phyloP scores from a whole-genome alignment of 1,140 invertebrate genomes.

The Drosophila biarmipes region DNA sequence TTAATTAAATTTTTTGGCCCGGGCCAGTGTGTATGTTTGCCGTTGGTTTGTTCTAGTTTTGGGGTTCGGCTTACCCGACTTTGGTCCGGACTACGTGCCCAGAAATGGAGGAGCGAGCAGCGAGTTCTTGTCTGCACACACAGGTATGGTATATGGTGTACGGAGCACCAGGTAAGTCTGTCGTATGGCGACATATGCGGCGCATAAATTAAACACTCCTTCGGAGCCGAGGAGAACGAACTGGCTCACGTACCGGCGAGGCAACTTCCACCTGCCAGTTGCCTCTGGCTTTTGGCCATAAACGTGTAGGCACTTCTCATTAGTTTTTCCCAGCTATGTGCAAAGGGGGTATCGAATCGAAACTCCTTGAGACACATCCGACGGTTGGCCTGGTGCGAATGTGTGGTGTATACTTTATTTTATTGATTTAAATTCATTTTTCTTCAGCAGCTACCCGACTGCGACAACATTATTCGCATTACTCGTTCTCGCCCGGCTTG shows the following conservation, averaged over 20 bases:
- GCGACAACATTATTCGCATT: constrained; percentile 51
- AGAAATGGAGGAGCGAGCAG: constrained; percentile 6
- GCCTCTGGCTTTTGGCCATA: constrained; percentile 64
- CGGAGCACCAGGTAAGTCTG: constrained; percentile 42
- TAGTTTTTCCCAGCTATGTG: constrained; percentile 59
- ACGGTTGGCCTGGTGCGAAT: constrained; percentile 7
- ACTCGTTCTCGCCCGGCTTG: constrained; percentile 31
- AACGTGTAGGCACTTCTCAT: constrained; percentile 77
- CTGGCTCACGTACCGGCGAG: constrained; percentile 46
- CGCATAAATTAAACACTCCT: constrained; percentile 79
- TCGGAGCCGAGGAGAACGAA: constrained; percentile 23
- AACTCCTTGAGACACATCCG: constrained; percentile 41
- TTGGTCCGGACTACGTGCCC: constrained; percentile 47
- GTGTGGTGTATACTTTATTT: constrained; percentile 39
- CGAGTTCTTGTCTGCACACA: background rate
- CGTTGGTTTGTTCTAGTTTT: constrained; percentile 15
- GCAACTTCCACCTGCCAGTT: constrained; percentile 38
- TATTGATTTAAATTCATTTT: constrained; percentile 79
- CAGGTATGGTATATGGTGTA: constrained; percentile 6
- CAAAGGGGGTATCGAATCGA: background rate
- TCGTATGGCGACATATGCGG: constrained; percentile 70
- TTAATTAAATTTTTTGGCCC: constrained; percentile 76
- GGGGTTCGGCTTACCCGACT: background rate
- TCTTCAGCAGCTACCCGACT: constrained; percentile 44
- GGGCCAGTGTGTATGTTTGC: constrained; percentile 15